A percentile compares a stretch with the other conserved stretches of the same genome.
Evolutionary conservation across 2,797 vertebrate genomes (phyloP).

Genomic region (Galago senegalensis): DNA sequence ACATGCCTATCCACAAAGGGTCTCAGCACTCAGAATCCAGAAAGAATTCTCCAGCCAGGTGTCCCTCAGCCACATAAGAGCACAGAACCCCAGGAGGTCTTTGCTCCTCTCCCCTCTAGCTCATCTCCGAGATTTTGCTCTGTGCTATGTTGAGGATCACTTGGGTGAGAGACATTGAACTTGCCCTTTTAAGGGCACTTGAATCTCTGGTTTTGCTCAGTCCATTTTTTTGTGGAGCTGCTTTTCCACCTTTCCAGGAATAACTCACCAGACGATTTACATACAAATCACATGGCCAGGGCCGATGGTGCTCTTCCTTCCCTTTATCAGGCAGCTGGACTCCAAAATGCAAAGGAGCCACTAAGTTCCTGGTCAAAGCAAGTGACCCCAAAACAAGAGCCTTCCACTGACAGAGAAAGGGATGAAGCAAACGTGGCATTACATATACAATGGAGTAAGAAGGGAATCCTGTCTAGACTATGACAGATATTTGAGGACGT

Average conservation of each 20-base stretch:
- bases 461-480: neutral
- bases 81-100: neutral
- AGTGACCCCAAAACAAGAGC: neutral
- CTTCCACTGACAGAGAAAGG: neutral
- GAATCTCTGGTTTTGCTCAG: neutral
- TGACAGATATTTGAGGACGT: neutral
- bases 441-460: neutral
- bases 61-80: fast-evolving
- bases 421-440: neutral
- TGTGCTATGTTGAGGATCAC: neutral
- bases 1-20: neutral
- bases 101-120: fast-evolving
- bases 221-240: neutral
- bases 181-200: neutral
- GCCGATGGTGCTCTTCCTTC: neutral
- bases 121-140: neutral
- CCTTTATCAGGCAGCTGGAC: neutral
- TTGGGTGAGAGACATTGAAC: neutral
- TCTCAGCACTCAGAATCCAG: neutral
- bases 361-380: neutral
- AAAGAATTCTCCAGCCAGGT: fast-evolving
- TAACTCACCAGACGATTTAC: neutral
- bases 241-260: neutral
- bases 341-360: neutral
- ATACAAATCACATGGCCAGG: neutral